phyloP scores from a whole-genome alignment of 2,888 invertebrate genomes.

The Tachina lurida region DNA sequence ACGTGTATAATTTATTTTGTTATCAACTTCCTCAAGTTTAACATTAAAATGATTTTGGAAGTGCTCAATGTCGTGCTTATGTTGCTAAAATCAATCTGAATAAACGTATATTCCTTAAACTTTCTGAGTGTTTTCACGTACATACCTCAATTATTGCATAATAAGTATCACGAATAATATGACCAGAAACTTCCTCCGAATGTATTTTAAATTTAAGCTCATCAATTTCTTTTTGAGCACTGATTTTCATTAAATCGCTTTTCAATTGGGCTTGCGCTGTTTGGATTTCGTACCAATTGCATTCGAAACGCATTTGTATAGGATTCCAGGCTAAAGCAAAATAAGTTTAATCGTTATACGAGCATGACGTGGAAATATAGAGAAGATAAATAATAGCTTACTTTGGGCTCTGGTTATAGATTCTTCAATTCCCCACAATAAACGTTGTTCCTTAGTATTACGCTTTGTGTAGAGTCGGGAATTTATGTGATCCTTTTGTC shows the following conservation, averaged over 20 bases:
- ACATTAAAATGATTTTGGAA: constrained; percentile 47
- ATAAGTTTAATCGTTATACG: too few species aligned
- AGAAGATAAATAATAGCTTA: not conserved
- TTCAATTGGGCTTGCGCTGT: constrained; percentile 27
- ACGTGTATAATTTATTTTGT: constrained; percentile 44
- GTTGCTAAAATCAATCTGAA: not conserved
- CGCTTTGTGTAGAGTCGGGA: not conserved
- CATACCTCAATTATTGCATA: constrained; percentile 42
- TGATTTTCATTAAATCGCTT: not conserved
- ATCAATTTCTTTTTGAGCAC: not conserved
- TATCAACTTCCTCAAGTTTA: constrained; percentile 45
- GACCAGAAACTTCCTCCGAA: constrained; percentile 24
- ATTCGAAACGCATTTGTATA: constrained; percentile 46
- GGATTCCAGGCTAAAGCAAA: constrained; percentile 42
- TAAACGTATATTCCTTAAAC: not conserved
- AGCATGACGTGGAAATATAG: too few species aligned
- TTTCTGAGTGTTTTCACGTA: not conserved
- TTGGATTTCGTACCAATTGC: constrained; percentile 37
- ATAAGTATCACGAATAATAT: constrained; percentile 40
- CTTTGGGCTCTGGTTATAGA: not conserved
- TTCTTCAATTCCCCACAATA: constrained; percentile 1
- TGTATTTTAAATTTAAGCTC: not conserved
- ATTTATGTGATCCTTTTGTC: not conserved
- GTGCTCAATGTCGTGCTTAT: constrained; percentile 35
- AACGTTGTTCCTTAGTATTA: not conserved